These are phyloP conservation scores for Parnassius smintheus DNA, from an alignment of 2,888 invertebrate species.

Conservation along the genomic window DNA sequence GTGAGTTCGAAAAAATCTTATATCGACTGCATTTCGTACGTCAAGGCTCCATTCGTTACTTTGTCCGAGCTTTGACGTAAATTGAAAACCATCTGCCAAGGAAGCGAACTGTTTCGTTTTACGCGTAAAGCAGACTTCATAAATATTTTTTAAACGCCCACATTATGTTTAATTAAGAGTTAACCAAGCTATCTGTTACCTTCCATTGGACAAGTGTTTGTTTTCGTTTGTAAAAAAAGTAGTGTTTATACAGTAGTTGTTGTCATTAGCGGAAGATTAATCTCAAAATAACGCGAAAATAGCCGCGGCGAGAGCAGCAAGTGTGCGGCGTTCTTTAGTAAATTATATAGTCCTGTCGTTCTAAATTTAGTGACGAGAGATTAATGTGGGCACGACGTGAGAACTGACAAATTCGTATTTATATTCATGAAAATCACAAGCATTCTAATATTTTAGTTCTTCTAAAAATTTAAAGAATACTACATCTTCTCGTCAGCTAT, in stretches of 20 bases:
- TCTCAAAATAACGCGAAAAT: background rate
- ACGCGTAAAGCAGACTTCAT: conserved; percentile 3
- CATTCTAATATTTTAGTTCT: background rate
- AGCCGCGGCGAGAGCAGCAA: background rate
- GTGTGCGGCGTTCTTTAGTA: background rate
- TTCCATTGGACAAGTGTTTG: background rate
- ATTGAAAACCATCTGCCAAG: background rate
- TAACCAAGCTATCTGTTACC: background rate
- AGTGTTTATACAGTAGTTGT: background rate
- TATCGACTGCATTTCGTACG: background rate
- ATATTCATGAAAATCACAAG: background rate
- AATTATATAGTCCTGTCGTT: conserved; percentile 3
- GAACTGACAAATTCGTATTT: conserved; percentile 10
- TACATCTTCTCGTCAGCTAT: too few species aligned
- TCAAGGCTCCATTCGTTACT: background rate
- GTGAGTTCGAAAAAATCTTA: too few species aligned
- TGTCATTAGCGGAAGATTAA: background rate
- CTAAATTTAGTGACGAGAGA: conserved; percentile 4
- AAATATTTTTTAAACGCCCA: conserved; percentile 5
- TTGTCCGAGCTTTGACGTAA: background rate
- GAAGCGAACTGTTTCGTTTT: background rate
- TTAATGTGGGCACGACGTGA: conserved; percentile 1
- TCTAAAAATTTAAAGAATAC: too few species aligned
- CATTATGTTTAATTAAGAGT: conserved; percentile 22
- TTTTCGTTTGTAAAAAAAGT: conserved; percentile 1